These are phyloP conservation scores for Halocynthia roretzi DNA, from an alignment of 23 tunicate genomes.

Conservation along the genomic window DNA sequence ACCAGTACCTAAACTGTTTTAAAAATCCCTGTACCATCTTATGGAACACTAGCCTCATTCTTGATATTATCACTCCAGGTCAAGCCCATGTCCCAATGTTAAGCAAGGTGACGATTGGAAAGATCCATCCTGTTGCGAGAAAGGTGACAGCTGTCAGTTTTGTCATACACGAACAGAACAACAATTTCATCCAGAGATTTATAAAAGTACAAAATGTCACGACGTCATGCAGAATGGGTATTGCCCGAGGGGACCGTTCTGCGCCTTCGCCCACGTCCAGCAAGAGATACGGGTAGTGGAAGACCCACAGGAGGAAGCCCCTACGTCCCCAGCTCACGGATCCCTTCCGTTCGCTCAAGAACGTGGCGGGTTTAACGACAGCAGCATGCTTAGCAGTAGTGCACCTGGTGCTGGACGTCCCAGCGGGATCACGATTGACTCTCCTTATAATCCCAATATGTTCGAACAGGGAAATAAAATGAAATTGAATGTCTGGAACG, in stretches of 20 bases:
- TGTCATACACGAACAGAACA: slow-evolving; percentile 99
- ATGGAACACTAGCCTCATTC: too few species aligned
- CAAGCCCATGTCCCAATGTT: slow-evolving; percentile 95
- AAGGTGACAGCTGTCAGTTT: slow-evolving; percentile 91
- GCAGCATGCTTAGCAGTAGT: background rate
- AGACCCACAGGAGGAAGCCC: slow-evolving; percentile 23
- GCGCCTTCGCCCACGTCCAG: slow-evolving; percentile 99
- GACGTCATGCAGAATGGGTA: slow-evolving; percentile 98
- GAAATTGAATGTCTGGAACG: slow-evolving; percentile 1
- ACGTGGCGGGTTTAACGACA: background rate
- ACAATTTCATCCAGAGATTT: slow-evolving; percentile 98
- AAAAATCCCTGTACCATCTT: too few species aligned
- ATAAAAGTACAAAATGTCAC: slow-evolving; percentile 98
- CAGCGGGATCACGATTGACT: background rate
- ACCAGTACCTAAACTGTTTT: background rate
- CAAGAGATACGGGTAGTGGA: slow-evolving; percentile 81
- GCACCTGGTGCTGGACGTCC: slow-evolving; percentile 27
- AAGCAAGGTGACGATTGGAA: slow-evolving; percentile 99
- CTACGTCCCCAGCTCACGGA: background rate
- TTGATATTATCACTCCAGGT: too few species aligned
- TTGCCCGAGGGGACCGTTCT: slow-evolving; percentile 98
- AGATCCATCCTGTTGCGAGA: slow-evolving; percentile 97
- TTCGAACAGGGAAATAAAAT: too few species aligned
- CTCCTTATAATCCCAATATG: background rate
- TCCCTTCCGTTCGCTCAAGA: background rate